These are phyloP conservation scores for Cygnus atratus DNA, from an alignment of 2,113 vertebrate species.

Conservation along the genomic window DNA sequence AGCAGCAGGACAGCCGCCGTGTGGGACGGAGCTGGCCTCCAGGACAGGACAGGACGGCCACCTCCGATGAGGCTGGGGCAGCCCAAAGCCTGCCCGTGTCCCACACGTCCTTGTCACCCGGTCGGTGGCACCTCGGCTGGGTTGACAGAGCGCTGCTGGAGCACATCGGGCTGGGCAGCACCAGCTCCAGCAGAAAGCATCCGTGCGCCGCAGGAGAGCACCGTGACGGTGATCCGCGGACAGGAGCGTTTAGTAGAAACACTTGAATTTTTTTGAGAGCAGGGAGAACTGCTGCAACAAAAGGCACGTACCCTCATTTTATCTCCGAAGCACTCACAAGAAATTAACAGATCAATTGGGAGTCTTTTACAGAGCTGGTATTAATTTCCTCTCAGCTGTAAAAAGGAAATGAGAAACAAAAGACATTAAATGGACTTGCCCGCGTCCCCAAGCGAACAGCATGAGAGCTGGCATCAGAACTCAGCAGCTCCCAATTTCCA, in stretches of 20 bases:
- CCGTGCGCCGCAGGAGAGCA: rapidly evolving
- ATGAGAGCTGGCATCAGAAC: not conserved
- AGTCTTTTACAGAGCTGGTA: constrained; percentile 51
- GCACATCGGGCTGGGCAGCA: not conserved
- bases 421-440: constrained; percentile 59
- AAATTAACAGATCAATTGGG: constrained; percentile 68
- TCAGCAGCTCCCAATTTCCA: constrained; percentile 9
- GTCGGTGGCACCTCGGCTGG: not conserved
- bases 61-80: not conserved
- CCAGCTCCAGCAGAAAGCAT: rapidly evolving
- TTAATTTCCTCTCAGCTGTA: constrained; percentile 59
- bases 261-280: not conserved
- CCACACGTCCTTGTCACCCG: too few relatives aligned
- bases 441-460: not conserved
- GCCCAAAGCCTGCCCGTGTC: not conserved
- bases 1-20: too few relatives aligned
- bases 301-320: not conserved
- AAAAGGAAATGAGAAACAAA: constrained; percentile 51
- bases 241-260: not conserved
- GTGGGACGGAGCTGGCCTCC: not conserved
- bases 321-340: constrained; percentile 44
- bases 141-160: not conserved
- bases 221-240: not conserved
- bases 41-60: not conserved
- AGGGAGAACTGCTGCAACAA: not conserved